A percentile compares a stretch with the other conserved stretches of the same genome.
Conservation (phyloP, 2,888 invertebrate genomes). For the Endotricha flammealis region DNA sequence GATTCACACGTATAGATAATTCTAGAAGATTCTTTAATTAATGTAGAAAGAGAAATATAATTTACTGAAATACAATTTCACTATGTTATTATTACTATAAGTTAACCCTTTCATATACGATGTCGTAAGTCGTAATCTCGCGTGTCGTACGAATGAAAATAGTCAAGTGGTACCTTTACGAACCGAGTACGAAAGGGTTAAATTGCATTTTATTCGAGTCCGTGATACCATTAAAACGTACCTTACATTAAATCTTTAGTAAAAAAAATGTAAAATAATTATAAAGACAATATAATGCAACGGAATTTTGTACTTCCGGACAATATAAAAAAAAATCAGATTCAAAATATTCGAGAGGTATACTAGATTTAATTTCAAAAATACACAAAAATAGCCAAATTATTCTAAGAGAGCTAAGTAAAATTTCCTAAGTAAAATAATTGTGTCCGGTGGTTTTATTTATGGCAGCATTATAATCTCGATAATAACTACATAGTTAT, state of each 20-base stretch:
- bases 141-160: no score
- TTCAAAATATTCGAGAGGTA: constrained; percentile 12
- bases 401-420: constrained; percentile 32
- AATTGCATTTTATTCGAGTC: no score
- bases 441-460: constrained; percentile 37
- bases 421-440: constrained; percentile 29
- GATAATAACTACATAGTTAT: constrained; percentile 23
- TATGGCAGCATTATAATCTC: constrained; percentile 30
- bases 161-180: no score
- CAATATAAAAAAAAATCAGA: constrained; percentile 3
- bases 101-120: no score
- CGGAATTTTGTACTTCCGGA: constrained; percentile 6
- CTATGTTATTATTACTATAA: no score
- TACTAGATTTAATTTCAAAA: constrained; percentile 18
- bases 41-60: no score
- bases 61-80: no score
- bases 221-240: no score
- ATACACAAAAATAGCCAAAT: constrained; percentile 11
- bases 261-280: background rate
- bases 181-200: no score
- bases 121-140: no score
- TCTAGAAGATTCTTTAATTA: no score
- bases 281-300: background rate
- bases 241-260: background rate
- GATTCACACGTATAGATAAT: no score